phyloP scores from a whole-genome alignment of 2,113 vertebrate species.

The Pavo muticus region DNA sequence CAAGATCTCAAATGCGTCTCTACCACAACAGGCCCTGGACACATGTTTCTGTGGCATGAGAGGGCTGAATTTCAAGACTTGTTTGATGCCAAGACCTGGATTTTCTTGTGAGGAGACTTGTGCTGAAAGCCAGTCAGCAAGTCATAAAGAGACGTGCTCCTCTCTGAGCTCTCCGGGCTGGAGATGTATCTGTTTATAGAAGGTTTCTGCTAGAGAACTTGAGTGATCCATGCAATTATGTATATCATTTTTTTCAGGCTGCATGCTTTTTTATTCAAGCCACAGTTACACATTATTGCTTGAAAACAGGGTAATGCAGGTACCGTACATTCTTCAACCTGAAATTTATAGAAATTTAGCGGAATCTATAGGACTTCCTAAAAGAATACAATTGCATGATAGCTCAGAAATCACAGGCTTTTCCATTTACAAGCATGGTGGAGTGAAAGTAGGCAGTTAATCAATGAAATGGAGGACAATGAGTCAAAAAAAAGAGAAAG shows the following conservation, averaged over 20 bases:
- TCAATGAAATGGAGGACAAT: neutral
- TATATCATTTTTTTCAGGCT: neutral
- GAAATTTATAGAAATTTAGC: neutral
- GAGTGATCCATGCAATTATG: neutral
- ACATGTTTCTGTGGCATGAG: neutral
- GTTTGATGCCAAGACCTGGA: neutral
- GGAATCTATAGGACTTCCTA: neutral
- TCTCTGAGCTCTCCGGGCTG: neutral
- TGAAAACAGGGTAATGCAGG: neutral
- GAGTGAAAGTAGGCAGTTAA: neutral
- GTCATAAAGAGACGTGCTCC: neutral
- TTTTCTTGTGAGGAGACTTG: neutral
- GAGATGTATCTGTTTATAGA: neutral
- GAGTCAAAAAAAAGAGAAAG: neutral
- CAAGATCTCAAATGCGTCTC: neutral
- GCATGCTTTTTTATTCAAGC: neutral
- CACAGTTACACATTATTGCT: neutral
- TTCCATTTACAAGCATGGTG: neutral
- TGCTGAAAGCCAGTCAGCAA: conserved; percentile 3
- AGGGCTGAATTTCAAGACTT: neutral
- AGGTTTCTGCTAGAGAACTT: neutral
- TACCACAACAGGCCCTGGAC: neutral
- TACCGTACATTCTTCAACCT: neutral
- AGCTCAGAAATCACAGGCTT: neutral
- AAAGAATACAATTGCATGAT: neutral